Evolutionary conservation across 1,140 invertebrate species (phyloP), one percentile per base, ranked within the genome.

Genomic region (Cepaea nemoralis): DNA sequence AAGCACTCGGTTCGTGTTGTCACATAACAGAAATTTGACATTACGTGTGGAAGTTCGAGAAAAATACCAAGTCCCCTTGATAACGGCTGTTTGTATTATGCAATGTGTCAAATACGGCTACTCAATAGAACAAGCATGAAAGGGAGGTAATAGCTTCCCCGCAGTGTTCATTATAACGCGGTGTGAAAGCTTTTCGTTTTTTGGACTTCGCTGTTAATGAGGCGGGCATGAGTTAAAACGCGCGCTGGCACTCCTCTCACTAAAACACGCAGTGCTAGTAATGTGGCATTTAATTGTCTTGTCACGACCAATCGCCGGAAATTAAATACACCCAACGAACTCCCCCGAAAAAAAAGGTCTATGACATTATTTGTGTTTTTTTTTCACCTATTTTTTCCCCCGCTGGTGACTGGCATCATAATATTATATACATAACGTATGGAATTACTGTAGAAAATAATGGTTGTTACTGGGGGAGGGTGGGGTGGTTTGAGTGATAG

Each of bases 281-380:
- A 63, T 63, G 59, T 31, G 59, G 27, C 59, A 63, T 63, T 63
- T 63, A 63, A 63, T 63, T 63, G 59, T 63, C 59, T 63, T 63
- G 59, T 63, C 59, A 63, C 59, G n/a, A 63, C 59, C 59, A 63
- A 63, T 63, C 59, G 33, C n/a, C n/a, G 59, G n/a, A 63, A 63
- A 63, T 63, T 63, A 63, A 63, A 63, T 63, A 63, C n/a, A 63
- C 59, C 59, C 2, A 27, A 5, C 59, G 59, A 22, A 27, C 59
- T 19, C 59, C 59, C n/a, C 12, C 10, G 33, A 63, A 63, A 63
- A 8, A 8, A 8, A 19, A 48, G n/a, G n/a, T n/a, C n/a, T n/a
- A n/a, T n/a, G n/a, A n/a, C n/a, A n/a, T n/a, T n/a, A 48, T 48
- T 48, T 48, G 8, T 48, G 8, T 48, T 48, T 48, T 63, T 14